Evolutionary conservation across 92 coral and sea anemone genomes (phyloP).

Genomic region (Zoanthus gigantus): DNA sequence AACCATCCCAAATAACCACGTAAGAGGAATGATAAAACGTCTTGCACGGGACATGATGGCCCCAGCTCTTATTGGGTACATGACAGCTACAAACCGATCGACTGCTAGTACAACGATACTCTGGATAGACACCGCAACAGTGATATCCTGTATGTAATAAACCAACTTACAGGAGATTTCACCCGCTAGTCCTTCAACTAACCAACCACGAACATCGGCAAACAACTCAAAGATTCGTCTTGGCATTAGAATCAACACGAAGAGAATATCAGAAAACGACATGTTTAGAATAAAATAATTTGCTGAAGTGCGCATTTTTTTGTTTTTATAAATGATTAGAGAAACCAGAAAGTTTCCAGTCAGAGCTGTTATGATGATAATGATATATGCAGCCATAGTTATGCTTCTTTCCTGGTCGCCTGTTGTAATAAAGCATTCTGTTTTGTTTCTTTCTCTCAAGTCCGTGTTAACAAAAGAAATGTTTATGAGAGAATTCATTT

Average conservation of each 20-base stretch:
- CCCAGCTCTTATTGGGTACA: slow-evolving; percentile 71
- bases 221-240: slow-evolving; percentile 49
- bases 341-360: slow-evolving; percentile 59
- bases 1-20: slow-evolving; percentile 64
- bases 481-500: not conserved
- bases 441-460: not conserved
- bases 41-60: slow-evolving; percentile 34
- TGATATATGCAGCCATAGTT: slow-evolving; percentile 14
- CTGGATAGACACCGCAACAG: slow-evolving; percentile 59
- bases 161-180: slow-evolving; percentile 62
- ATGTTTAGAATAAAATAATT: slow-evolving; percentile 72
- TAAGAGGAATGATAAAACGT: slow-evolving; percentile 45
- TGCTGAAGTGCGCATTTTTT: slow-evolving; percentile 64
- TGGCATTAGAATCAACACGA: slow-evolving; percentile 55
- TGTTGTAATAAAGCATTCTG: not conserved
- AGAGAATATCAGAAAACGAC: slow-evolving; percentile 71
- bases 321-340: slow-evolving; percentile 53
- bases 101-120: slow-evolving; percentile 67
- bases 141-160: slow-evolving; percentile 56
- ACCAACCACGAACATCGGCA: slow-evolving; percentile 51
- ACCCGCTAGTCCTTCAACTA: slow-evolving; percentile 57
- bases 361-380: slow-evolving; percentile 19
- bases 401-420: not conserved
- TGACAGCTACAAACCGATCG: slow-evolving; percentile 71
- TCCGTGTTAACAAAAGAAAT: not conserved